Evolutionary conservation across 1,140 invertebrate genomes (phyloP).

Genomic region (Druon quercuslanigerum): DNA sequence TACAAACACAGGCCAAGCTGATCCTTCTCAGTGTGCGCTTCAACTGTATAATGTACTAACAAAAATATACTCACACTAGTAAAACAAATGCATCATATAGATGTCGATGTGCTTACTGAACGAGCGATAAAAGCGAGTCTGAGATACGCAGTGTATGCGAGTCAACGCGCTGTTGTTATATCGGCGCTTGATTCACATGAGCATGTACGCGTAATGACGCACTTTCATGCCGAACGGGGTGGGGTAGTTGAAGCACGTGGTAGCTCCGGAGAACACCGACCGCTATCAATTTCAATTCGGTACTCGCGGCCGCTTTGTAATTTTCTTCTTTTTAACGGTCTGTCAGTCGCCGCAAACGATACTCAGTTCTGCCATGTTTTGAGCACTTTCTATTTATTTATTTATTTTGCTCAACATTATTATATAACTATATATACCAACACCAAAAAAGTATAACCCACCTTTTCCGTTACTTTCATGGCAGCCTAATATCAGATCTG

Average conservation of each 20-base stretch:
- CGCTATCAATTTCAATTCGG: conserved; percentile 42
- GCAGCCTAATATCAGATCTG: too few relatives aligned
- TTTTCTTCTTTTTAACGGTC: conserved; percentile 10
- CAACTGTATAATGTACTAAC: neutral
- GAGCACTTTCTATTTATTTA: too few relatives aligned
- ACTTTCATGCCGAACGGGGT: neutral
- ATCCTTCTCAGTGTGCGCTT: conserved; percentile 38
- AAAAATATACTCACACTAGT: neutral
- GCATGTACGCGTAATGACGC: conserved; percentile 35
- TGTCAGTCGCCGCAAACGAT: too few relatives aligned
- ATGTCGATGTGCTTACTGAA: conserved; percentile 6
- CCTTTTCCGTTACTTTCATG: too few relatives aligned
- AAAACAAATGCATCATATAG: neutral
- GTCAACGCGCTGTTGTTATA: conserved; percentile 26
- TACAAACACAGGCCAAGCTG: conserved; percentile 43
- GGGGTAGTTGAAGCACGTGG: conserved; percentile 3
- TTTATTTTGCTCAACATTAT: too few relatives aligned
- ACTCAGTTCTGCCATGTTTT: neutral
- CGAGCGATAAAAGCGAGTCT: conserved; percentile 12
- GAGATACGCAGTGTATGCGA: conserved; percentile 21
- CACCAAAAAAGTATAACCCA: too few relatives aligned
- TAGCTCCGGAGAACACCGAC: conserved; percentile 10
- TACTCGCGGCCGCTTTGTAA: conserved; percentile 36
- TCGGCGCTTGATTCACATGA: conserved; percentile 18
- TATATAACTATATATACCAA: too few relatives aligned